Evolutionary conservation across 2,113 vertebrate genomes (phyloP).

Genomic region (Axis porcinus): DNA sequence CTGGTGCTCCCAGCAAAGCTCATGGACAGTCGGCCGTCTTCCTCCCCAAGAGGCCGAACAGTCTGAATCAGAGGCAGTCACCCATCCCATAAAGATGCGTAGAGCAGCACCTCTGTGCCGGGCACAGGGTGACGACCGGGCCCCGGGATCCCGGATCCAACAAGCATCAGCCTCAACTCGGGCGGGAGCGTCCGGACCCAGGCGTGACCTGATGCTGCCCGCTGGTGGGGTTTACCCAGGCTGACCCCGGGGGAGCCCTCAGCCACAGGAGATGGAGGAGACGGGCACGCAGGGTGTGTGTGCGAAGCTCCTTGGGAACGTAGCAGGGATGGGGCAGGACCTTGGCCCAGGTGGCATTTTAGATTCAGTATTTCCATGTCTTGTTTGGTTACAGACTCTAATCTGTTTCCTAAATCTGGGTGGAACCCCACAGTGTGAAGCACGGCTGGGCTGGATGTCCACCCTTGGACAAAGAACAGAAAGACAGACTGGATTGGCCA

Average conservation of each 20-base stretch:
- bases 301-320: fast-evolving
- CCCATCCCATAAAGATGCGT: fast-evolving
- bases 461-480: background rate
- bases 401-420: background rate
- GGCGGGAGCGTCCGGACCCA: background rate
- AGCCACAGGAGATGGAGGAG: background rate
- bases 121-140: background rate
- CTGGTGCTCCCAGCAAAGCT: background rate
- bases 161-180: fast-evolving
- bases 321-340: no score
- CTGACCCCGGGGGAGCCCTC: fast-evolving
- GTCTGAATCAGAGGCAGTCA: background rate
- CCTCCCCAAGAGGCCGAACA: background rate
- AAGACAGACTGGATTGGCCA: background rate
- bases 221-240: background rate
- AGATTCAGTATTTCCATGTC: background rate
- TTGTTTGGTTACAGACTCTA: background rate
- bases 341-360: background rate
- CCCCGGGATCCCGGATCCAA: background rate
- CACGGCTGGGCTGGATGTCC: fast-evolving
- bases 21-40: fast-evolving
- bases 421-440: fast-evolving
- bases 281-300: fast-evolving
- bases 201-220: fast-evolving
- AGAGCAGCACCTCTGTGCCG: background rate